phyloP scores from a whole-genome alignment of 2,888 invertebrate genomes.

The Zygaena filipendulae region DNA sequence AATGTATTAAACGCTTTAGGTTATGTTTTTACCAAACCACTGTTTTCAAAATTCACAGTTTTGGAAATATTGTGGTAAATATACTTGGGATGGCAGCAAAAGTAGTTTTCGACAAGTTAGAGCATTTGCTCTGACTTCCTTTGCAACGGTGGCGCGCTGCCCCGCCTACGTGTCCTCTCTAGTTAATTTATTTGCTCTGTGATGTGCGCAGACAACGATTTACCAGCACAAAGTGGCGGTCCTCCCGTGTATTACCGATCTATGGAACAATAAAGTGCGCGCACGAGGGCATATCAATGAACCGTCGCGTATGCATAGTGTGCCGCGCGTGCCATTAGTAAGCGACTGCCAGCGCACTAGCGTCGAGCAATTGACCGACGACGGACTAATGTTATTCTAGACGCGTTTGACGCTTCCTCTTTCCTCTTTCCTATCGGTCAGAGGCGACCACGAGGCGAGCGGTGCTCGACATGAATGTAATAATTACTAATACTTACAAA shows the following conservation, averaged over 20 bases:
- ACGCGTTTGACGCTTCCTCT: conserved; percentile 63
- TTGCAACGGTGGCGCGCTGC: neutral
- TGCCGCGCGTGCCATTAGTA: conserved; percentile 59
- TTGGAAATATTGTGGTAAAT: no score
- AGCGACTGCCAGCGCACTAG: conserved; percentile 44
- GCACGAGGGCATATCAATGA: conserved; percentile 57
- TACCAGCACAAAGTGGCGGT: conserved; percentile 66
- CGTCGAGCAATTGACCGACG: conserved; percentile 64
- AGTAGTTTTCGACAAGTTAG: no score
- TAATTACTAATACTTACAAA: no score
- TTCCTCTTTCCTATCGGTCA: conserved; percentile 69
- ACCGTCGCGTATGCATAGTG: conserved; percentile 52
- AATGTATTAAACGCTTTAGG: no score
- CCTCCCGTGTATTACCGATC: conserved; percentile 67
- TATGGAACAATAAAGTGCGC: conserved; percentile 64
- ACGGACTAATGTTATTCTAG: conserved; percentile 62
- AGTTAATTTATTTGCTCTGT: conserved; percentile 64
- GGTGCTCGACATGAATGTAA: conserved; percentile 26
- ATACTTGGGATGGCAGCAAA: no score
- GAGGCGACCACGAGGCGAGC: conserved; percentile 40
- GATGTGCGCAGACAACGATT: conserved; percentile 63
- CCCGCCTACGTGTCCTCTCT: conserved; percentile 25
- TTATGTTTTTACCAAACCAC: no score
- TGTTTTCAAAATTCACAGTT: no score
- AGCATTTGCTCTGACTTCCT: no score